These are phyloP conservation scores for Phylloscopus trochilus DNA, from an alignment of 2,113 vertebrate genomes.

Conservation along the genomic window DNA sequence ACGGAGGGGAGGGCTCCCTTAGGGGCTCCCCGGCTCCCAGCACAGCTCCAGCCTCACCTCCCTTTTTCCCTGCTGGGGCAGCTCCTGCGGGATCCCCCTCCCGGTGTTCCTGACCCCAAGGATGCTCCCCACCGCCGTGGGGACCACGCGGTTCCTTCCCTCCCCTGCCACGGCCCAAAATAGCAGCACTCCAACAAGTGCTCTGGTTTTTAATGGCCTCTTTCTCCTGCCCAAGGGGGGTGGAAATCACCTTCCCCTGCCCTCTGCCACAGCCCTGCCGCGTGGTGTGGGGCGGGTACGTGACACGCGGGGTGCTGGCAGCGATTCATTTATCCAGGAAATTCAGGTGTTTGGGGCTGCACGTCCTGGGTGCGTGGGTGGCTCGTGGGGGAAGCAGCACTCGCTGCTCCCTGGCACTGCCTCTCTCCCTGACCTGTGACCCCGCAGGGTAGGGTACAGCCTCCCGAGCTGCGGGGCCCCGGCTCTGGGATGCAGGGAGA, in stretches of 20 bases:
- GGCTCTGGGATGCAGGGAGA: not conserved
- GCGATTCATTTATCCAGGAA: not conserved
- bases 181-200: conserved; percentile 40
- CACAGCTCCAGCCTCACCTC: not conserved
- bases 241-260: conserved; percentile 42
- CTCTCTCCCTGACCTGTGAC: not conserved
- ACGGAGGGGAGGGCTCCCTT: not conserved
- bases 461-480: not conserved
- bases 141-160: not conserved
- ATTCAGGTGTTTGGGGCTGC: not conserved
- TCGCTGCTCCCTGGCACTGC: not conserved
- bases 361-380: not conserved
- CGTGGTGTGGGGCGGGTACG: not conserved
- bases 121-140: not conserved
- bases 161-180: not conserved
- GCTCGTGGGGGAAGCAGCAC: not conserved
- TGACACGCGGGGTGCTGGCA: not conserved
- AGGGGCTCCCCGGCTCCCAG: not conserved
- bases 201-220: conserved; percentile 46
- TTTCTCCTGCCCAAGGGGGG: not conserved
- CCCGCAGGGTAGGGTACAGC: accelerated
- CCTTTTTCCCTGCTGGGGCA: not conserved
- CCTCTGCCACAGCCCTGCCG: not conserved
- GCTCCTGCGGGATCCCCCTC: not conserved
- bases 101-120: not conserved